Conservation (phyloP, 1,140 invertebrate genomes). For the Radopholus similis region DNA sequence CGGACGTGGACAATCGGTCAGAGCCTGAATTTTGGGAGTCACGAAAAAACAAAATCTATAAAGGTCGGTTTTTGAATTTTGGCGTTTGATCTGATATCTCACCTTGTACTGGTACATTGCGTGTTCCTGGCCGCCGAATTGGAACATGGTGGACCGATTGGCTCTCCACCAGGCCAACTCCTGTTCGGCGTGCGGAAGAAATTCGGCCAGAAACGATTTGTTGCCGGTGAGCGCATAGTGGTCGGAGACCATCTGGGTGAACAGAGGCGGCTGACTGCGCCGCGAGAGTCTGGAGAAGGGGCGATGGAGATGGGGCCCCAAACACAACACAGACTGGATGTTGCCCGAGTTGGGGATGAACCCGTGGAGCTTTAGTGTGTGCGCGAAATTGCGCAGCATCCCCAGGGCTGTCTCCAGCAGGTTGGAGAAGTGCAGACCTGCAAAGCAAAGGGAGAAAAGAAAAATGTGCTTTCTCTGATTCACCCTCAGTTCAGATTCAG, state of each 20-base stretch:
- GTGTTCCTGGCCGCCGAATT: not conserved
- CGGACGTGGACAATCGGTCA: slow-evolving; percentile 34
- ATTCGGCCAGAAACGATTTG: slow-evolving; percentile 47
- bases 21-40: slow-evolving; percentile 20
- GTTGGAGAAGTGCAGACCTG: slow-evolving; percentile 70
- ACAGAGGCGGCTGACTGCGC: slow-evolving; percentile 78
- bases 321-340: slow-evolving; percentile 71
- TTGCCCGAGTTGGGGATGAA: slow-evolving; percentile 84
- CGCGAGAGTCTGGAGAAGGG: slow-evolving; percentile 22
- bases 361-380: slow-evolving; percentile 63
- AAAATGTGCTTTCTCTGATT: not conserved
- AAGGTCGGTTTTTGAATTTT: no score
- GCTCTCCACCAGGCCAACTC: slow-evolving; percentile 49
- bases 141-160: slow-evolving; percentile 28
- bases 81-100: not conserved
- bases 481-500: not conserved
- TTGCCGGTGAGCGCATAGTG: slow-evolving; percentile 70
- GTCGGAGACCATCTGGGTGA: slow-evolving; percentile 80
- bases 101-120: slow-evolving; percentile 25
- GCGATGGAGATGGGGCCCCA: not conserved
- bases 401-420: slow-evolving; percentile 74
- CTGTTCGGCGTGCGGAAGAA: slow-evolving; percentile 45
- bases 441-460: not conserved
- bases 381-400: slow-evolving; percentile 67
- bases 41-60: no score